Base-by-base conservation (phyloP, 2,113 vertebrate genomes). In the Eulemur rufifrons region DNA sequence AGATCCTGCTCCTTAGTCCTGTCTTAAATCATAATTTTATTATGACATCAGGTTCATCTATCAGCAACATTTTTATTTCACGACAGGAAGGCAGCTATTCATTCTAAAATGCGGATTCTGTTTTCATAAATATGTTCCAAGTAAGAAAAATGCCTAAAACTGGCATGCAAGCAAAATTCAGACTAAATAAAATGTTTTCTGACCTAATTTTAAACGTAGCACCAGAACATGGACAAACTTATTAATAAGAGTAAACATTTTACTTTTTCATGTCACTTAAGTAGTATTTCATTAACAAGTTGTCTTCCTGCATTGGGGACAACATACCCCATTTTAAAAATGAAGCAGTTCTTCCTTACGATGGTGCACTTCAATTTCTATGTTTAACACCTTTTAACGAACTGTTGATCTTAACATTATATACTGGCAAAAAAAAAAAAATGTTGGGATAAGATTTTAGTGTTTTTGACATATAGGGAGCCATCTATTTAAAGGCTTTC, bases 21-120 rank as follows among this genome's bases (percentile, higher is more conserved):
- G 94, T 86, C 83, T 93, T 92, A 95, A 91, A 95, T 96, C 78
- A 77, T 74, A 90, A 97, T 88, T 91, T 86, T 97, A 94, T 87
- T 83, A 64, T 90, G 89, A 94, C 95, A 90, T 63, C 78, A 93
- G 63, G 29, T 61, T 95, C 34, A 59, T 59, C 66, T 52, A 54
- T 21, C 82, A 83, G 45, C 34, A 37, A 23, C 32, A 10, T 47
- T 61, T 78, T 66, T 59, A 77, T 59, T 68, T 83, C 63, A 59
- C 25, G 42, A 45, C 85, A 85, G 86, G 68, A 37, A 84, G 25
- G 15, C 47, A 59, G 68, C 20, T 54, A 32, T 50, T 45, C 74
- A 52, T 13, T 71, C 68, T 91, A 86, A 6, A 61, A 77, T 34
- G 20, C 20, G 74, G 52, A 4, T 94, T 96, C 87, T 63, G 73